A percentile compares a stretch with the other conserved stretches of the same genome.
Evolutionary conservation across 2,888 invertebrate species (phyloP).

Genomic region (Hoplodrina ambigua): DNA sequence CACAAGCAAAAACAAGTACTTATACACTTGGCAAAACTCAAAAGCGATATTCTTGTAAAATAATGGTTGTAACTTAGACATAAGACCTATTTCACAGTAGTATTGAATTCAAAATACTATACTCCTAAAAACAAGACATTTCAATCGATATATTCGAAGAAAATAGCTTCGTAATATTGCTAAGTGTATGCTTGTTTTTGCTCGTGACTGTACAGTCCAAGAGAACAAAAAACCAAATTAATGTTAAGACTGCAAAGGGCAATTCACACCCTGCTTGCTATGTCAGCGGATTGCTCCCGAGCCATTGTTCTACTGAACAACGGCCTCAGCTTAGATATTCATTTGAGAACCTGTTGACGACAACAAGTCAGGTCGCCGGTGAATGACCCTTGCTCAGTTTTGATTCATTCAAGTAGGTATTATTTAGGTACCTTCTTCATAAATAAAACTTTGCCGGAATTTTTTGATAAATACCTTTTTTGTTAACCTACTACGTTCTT

Average conservation of each 20-base stretch:
- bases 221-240: constrained; percentile 1
- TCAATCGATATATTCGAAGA: too few species aligned
- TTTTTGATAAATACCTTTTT: not conserved
- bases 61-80: too few species aligned
- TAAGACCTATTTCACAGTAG: too few species aligned
- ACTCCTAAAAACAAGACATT: too few species aligned
- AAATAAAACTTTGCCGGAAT: not conserved
- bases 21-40: too few species aligned
- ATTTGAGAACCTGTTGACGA: constrained; percentile 47
- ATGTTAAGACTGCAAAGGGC: constrained; percentile 16
- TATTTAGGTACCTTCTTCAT: too few species aligned
- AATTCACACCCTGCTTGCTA: constrained; percentile 32
- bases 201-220: not conserved
- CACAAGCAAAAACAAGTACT: too few species aligned
- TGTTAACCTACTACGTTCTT: not conserved
- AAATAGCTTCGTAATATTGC: too few species aligned
- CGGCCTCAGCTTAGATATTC: constrained; percentile 25
- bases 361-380: constrained; percentile 38
- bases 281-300: constrained; percentile 31
- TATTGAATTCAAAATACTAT: too few species aligned
- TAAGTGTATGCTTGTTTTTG: too few species aligned
- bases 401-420: constrained; percentile 30
- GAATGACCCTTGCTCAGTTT: constrained; percentile 39
- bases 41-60: too few species aligned
- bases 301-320: constrained; percentile 38